phyloP scores from a whole-genome alignment of 2,113 vertebrate genomes.

The Thalassarche chlororhynchos region DNA sequence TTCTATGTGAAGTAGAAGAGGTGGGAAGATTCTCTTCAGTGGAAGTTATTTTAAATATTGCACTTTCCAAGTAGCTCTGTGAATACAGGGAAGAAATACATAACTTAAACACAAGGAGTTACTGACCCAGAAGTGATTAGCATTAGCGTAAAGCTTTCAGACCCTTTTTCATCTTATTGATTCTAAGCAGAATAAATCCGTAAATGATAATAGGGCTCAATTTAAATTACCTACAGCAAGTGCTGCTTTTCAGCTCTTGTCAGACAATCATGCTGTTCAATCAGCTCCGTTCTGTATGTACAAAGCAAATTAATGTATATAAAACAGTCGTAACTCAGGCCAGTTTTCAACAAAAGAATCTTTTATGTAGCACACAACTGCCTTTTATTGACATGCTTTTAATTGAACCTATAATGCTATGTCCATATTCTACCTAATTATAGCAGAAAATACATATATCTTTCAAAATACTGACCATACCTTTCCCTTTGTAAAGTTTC shows the following conservation, averaged over 20 bases:
- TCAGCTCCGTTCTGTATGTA: conserved; percentile 53
- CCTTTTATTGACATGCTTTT: conserved; percentile 53
- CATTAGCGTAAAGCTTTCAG: conserved; percentile 62
- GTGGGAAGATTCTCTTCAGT: conserved; percentile 1
- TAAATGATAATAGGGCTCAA: conserved; percentile 72
- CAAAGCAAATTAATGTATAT: conserved; percentile 71
- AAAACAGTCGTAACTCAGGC: conserved; percentile 65
- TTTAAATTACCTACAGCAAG: conserved; percentile 76
- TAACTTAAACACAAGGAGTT: conserved; percentile 60
- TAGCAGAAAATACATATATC: neutral
- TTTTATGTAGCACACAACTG: conserved; percentile 47
- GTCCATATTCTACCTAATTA: conserved; percentile 32
- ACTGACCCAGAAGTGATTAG: conserved; percentile 69
- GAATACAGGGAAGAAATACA: conserved; percentile 39
- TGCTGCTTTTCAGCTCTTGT: conserved; percentile 63
- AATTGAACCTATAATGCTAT: conserved; percentile 36
- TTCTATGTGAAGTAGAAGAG: neutral
- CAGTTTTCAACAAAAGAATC: conserved; percentile 53
- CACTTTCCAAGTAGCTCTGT: conserved; percentile 23
- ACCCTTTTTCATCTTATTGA: conserved; percentile 66
- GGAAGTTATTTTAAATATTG: conserved; percentile 57
- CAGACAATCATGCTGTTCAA: conserved; percentile 60
- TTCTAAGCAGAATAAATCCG: conserved; percentile 72
- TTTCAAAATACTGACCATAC: neutral
- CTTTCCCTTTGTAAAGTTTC: neutral